Percentiles rank a stretch among this genome's conserved stretches.
phyloP scores from a whole-genome alignment of 2,888 invertebrate species.

The Drosophila prolongata region DNA sequence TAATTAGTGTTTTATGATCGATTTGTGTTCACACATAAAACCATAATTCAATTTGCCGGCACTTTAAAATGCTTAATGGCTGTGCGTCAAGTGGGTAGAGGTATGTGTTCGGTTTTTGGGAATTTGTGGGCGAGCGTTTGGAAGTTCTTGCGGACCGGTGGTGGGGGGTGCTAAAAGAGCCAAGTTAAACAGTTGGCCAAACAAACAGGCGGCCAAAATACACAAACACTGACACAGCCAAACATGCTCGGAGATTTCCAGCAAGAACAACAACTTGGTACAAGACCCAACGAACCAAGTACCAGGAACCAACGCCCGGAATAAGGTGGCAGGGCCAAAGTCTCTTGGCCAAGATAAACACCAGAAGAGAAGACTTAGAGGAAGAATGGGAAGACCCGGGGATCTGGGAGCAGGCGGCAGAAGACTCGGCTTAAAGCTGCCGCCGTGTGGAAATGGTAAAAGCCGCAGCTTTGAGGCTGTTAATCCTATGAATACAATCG shows the following conservation, averaged over 20 bases:
- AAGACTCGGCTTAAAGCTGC: constrained; percentile 47
- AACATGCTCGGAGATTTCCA: constrained; percentile 30
- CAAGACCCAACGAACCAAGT: constrained; percentile 9
- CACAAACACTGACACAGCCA: constrained; percentile 45
- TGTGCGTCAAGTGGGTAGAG: not conserved
- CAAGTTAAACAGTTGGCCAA: constrained; percentile 73
- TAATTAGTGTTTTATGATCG: constrained; percentile 80
- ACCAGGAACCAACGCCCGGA: constrained; percentile 21
- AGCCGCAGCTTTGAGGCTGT: constrained; percentile 73
- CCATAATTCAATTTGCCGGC: constrained; percentile 70
- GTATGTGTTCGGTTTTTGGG: constrained; percentile 1
- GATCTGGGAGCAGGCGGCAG: not conserved
- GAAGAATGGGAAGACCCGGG: not conserved
- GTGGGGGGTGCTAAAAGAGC: constrained; percentile 33
- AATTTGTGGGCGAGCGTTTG: constrained; percentile 43
- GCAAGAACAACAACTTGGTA: constrained; percentile 16
- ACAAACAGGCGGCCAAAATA: constrained; percentile 58
- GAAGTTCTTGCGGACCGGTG: constrained; percentile 64
- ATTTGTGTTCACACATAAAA: constrained; percentile 69
- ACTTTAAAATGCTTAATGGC: constrained; percentile 35
- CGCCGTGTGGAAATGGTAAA: constrained; percentile 68
- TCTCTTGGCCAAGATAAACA: constrained; percentile 61
- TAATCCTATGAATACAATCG: constrained; percentile 75
- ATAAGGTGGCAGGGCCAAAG: constrained; percentile 3
- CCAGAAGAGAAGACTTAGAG: constrained; percentile 1